Evolutionary conservation across 2,113 vertebrate species (phyloP), one percentile per base, ranked within the genome.

Genomic region (Ceratotherium simum): DNA sequence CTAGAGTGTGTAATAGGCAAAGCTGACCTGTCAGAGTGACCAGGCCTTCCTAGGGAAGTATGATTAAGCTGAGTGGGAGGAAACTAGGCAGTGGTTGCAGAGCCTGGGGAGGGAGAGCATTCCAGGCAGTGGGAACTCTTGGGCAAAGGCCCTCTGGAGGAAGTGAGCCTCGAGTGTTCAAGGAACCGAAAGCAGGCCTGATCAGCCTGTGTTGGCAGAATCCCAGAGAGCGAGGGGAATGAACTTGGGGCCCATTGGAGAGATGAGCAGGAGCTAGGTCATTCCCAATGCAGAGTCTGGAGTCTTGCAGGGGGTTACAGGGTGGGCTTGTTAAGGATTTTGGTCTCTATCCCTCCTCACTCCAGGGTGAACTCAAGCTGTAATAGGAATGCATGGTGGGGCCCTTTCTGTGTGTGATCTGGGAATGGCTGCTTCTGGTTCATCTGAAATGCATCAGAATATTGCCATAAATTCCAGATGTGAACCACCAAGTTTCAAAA

Each of bases 41-140:
- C 51, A 80, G 85, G 75, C 65, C 88, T 58, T 92, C 79, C 82
- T 86, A 90, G 39, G 94, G 92, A 98, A 96, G 87, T 90, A 27
- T 84, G 92, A 95, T 90, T 96, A 96, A 90, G 90, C 94, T 96
- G 94, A 97, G 83, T 9, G n/a, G 75, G 80, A 97, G 93, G 72
- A 96, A 96, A 96, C n/a, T 27, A 64, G 13, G 90, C 73, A 65
- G 51, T n/a, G 65, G 51, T 31, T 67, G 11, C 31, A 9, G 48
- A 79, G 60, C 20, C 60, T 14, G 14, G 65, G 70, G 87, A 95
- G 72, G 39, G 72, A 80, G 62, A 93, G 25, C 69, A 90, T 96
- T 93, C 97, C 95, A 79, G 82, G 73, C 91, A 93, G 90, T 85
- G 86, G 96, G 93, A 84, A 94, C 58, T 84, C 79, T 65, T 87